A percentile compares a stretch with the other conserved stretches of the same genome.
phyloP scores from a whole-genome alignment of 2,797 vertebrate genomes.

The Myotis pilosus region DNA sequence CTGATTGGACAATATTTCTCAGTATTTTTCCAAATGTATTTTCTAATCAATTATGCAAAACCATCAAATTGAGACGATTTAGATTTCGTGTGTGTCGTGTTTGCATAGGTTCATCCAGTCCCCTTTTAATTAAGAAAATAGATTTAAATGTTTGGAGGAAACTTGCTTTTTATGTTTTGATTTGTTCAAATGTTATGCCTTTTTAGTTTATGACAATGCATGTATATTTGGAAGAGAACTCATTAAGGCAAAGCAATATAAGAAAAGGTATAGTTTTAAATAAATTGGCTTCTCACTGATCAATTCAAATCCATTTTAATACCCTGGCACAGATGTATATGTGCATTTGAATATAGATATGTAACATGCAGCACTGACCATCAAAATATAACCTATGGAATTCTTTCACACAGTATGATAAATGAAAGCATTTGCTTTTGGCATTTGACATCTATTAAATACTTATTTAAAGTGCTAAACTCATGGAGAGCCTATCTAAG shows the following conservation, averaged over 20 bases:
- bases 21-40: conserved; percentile 38
- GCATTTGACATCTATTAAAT: conserved; percentile 29
- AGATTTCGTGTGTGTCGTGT: not conserved
- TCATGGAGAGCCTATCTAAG: not conserved
- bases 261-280: conserved; percentile 57
- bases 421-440: conserved; percentile 4
- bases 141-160: conserved; percentile 52
- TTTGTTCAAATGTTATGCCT: conserved; percentile 64
- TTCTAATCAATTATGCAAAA: conserved; percentile 24
- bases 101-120: not conserved
- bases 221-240: conserved; percentile 48
- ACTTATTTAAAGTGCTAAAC: not conserved
- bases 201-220: conserved; percentile 55
- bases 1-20: not conserved
- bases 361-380: not conserved
- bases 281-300: conserved; percentile 15
- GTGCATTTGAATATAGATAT: conserved; percentile 51
- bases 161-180: conserved; percentile 54
- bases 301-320: conserved; percentile 59
- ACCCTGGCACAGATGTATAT: conserved; percentile 26
- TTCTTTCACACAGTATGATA: not conserved
- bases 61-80: not conserved
- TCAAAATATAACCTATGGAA: not conserved
- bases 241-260: conserved; percentile 48
- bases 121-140: not conserved